Base-by-base conservation (phyloP, 1,140 invertebrate species). In the Pseudomyrmex sp. region DNA sequence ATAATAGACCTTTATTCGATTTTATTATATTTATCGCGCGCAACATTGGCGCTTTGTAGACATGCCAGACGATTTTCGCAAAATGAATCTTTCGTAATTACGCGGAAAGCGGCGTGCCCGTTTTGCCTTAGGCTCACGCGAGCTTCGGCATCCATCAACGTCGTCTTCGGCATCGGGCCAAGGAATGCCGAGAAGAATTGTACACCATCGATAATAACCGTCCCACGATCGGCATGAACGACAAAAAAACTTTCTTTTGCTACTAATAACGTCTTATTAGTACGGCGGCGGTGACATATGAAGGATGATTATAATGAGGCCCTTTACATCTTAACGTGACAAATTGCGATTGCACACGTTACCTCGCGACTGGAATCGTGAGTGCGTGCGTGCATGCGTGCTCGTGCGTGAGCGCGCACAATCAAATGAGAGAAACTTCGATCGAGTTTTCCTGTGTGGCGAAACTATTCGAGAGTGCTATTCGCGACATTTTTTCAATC, bases 241-340 rank as follows among this genome's bases (percentile, higher is more conserved):
- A 77, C 82, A 82, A 86, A 90, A 80, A 90, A 90, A 89, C 62
- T 89, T 83, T 90, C 89, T 83, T 89, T 89, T 77, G 86, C 85
- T 83, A 85, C 89, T 90, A 90, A 90, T 90, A 90, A 90, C 83
- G 82, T 90, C 89, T 90, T 90, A 90, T 90, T 90, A 90, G 85
- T 83, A 75, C 66, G 46, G 61, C 18, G 46, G 61, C 76, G 79
- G 83, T 84, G 89, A 90, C 87, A 79, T 54, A 72, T 87, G 79
- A 90, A 84, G 54, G 77, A 90, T 90, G 82, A 85, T 69, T 59
- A 74, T 88, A 90, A 90, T 90, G 86, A 88, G 61, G 73, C 70
- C 82, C 82, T 87, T 86, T 87, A 84, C 80, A 82, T 87, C 84
- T 87, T 89, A 85, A 89, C 62, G 65, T 89, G 89, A 90, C 88